Conservation (phyloP, 2,888 invertebrate genomes). For the Sinodicranocentrus sp. region DNA sequence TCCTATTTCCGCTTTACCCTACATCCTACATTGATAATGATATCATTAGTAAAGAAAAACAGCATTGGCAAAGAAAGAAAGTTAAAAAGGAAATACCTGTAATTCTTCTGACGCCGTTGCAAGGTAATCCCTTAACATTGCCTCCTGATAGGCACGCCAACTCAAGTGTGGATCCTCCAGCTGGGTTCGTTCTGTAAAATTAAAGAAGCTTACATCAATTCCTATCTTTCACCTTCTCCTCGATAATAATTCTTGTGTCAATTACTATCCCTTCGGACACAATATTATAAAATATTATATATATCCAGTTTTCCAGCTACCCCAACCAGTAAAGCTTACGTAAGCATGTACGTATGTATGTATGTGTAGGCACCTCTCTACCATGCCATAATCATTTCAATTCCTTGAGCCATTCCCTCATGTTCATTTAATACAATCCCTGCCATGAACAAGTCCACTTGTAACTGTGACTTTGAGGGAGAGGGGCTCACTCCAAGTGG, state of each 20-base stretch:
- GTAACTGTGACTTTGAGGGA: too few relatives aligned
- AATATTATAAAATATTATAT: too few relatives aligned
- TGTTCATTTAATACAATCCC: too few relatives aligned
- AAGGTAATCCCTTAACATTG: constrained; percentile 97
- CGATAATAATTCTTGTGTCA: constrained; percentile 19
- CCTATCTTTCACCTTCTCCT: constrained; percentile 15
- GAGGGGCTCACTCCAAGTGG: neutral
- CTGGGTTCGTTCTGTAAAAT: constrained; percentile 92
- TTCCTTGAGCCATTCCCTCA: too few relatives aligned
- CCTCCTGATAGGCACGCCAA: constrained; percentile 98
- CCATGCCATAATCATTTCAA: too few relatives aligned
- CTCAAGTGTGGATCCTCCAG: constrained; percentile 97
- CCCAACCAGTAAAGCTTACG: too few relatives aligned
- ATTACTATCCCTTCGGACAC: constrained; percentile 9
- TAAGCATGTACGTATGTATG: too few relatives aligned
- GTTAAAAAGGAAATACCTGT: constrained; percentile 82
- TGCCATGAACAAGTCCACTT: too few relatives aligned
- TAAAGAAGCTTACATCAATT: constrained; percentile 47
- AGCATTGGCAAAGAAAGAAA: neutral
- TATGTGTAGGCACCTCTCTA: too few relatives aligned
- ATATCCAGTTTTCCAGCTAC: too few relatives aligned
- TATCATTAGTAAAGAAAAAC: constrained; percentile 10
- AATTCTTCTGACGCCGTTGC: constrained; percentile 96
- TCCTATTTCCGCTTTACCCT: too few relatives aligned
- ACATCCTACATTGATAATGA: neutral